These are phyloP conservation scores for rat (Rattus norvegicus) DNA, from an alignment of 2,113 vertebrate genomes.

Conservation along the genomic window GRCr8 NC_086020.1:219553001-219553500, in stretches of 20 bases:
- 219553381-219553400: conserved; percentile 17
- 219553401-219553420: neutral
- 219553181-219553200: neutral
- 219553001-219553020: neutral
- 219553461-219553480: neutral
- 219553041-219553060: neutral
- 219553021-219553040: neutral
- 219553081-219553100: neutral
- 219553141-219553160: neutral
- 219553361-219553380: conserved; percentile 9
- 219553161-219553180: neutral
- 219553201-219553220: neutral
- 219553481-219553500: neutral
- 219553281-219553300: neutral
- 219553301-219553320: neutral
- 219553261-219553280: neutral
- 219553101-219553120: neutral
- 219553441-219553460: neutral
- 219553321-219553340: neutral
- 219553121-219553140: neutral
- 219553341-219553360: neutral
- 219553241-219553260: neutral
- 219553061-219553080: neutral
- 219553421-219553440: neutral
- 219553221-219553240: neutral